These are phyloP conservation scores for Oscheius myriophilus DNA, from an alignment of 2,888 invertebrate species.

Conservation along the genomic window DNA sequence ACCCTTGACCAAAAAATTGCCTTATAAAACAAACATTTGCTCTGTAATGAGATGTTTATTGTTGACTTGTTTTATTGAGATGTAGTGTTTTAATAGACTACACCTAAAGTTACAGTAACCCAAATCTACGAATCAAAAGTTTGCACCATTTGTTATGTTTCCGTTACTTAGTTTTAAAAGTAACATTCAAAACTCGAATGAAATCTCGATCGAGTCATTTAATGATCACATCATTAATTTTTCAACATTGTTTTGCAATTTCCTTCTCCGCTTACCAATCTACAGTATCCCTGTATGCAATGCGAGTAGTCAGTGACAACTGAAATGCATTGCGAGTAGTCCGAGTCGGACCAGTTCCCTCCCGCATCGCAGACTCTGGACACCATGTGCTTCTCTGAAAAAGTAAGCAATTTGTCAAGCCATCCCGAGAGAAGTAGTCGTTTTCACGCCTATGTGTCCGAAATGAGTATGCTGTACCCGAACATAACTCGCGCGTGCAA, in stretches of 20 bases:
- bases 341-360: slow-evolving; percentile 63
- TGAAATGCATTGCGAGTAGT: slow-evolving; percentile 63
- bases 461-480: slow-evolving; percentile 17
- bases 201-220: not conserved
- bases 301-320: slow-evolving; percentile 57
- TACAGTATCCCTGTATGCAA: slow-evolving; percentile 66
- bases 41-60: too few relatives aligned
- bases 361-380: slow-evolving; percentile 53
- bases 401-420: not conserved
- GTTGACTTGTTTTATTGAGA: too few relatives aligned
- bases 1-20: too few relatives aligned
- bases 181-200: not conserved
- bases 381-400: slow-evolving; percentile 58
- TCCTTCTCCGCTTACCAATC: slow-evolving; percentile 48
- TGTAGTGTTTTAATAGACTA: too few relatives aligned
- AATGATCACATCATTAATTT: not conserved
- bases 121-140: too few relatives aligned
- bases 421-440: slow-evolving; percentile 2
- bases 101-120: too few relatives aligned
- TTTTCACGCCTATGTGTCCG: not conserved
- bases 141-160: too few relatives aligned
- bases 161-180: too few relatives aligned
- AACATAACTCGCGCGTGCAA: slow-evolving; percentile 23
- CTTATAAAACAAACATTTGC: too few relatives aligned
- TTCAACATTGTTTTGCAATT: not conserved